Conservation (phyloP, 2,888 invertebrate genomes). For the Alloplasta piceator region DNA sequence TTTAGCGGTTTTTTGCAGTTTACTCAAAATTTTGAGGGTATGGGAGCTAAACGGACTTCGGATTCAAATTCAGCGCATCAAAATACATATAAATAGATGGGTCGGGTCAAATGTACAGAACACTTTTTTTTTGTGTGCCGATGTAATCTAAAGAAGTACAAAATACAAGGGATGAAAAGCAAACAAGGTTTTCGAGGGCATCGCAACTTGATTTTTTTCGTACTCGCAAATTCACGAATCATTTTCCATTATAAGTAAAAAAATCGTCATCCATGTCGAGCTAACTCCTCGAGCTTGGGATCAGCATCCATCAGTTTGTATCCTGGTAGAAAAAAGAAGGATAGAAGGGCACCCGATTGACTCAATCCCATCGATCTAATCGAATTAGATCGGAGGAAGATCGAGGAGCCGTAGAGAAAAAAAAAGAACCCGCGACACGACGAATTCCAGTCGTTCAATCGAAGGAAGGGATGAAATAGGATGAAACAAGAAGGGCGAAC, state of each 20-base stretch:
- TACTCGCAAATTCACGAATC: too few species aligned
- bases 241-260: not conserved
- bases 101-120: too few species aligned
- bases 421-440: conserved; percentile 10
- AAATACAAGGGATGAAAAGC: too few species aligned
- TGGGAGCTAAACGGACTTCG: too few species aligned
- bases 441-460: conserved; percentile 37
- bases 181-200: too few species aligned
- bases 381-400: conserved; percentile 14
- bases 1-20: too few species aligned
- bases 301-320: conserved; percentile 16
- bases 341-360: not conserved
- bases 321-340: not conserved
- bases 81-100: too few species aligned
- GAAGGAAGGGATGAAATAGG: not conserved
- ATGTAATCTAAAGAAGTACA: too few species aligned
- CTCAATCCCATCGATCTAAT: conserved; percentile 24
- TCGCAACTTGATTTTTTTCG: too few species aligned
- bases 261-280: not conserved
- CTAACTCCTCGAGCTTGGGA: not conserved
- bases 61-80: too few species aligned
- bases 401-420: conserved; percentile 18
- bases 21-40: too few species aligned
- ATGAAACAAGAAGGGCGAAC: conserved; percentile 14
- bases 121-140: too few species aligned